phyloP scores from a whole-genome alignment of 2,888 invertebrate species.

The Camptogramma bilineatum region DNA sequence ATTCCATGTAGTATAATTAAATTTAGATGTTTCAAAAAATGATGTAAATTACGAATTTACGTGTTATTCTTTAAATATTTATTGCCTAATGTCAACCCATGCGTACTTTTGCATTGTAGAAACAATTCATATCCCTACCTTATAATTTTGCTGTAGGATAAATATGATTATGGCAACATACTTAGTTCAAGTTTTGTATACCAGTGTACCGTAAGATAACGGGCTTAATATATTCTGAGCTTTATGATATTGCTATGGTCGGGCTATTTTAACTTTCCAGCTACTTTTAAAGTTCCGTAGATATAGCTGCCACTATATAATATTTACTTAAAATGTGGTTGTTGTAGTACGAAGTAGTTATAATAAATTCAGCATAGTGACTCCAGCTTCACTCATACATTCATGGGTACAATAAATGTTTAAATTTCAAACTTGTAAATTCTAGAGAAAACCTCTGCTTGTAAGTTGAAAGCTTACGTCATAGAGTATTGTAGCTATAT shows the following conservation, averaged over 20 bases:
- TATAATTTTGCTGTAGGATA: neutral
- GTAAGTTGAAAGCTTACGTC: neutral
- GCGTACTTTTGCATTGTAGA: neutral
- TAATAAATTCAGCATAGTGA: neutral
- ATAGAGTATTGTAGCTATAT: neutral
- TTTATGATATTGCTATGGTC: neutral
- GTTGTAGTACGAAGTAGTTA: neutral
- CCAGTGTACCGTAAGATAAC: neutral
- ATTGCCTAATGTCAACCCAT: too few species aligned
- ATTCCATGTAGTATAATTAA: too few species aligned
- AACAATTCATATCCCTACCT: neutral
- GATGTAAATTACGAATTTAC: too few species aligned
- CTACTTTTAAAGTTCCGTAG: neutral
- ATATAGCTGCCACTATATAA: neutral
- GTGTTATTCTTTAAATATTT: too few species aligned
- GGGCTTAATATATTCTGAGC: neutral
- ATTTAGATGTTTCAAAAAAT: too few species aligned
- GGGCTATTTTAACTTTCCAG: neutral
- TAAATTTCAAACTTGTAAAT: neutral
- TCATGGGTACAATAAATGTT: neutral
- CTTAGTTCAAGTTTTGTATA: neutral
- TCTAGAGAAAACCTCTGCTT: neutral
- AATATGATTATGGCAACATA: slow-evolving; percentile 4
- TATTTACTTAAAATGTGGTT: neutral
- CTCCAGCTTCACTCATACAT: neutral